Conservation (phyloP, 2,797 vertebrate species). For the Phoxinus dragarum region DNA sequence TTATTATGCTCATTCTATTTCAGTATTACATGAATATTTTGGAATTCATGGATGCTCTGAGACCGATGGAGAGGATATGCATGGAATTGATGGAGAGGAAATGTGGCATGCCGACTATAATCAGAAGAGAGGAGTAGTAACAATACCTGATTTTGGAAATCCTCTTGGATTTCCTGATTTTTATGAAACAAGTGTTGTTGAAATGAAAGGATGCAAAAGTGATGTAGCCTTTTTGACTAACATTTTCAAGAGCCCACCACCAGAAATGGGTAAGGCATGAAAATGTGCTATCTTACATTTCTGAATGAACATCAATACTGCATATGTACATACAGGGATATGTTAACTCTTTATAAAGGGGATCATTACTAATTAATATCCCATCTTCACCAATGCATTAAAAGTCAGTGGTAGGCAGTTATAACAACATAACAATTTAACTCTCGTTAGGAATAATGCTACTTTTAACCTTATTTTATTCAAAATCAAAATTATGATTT, state of each 20-base stretch:
- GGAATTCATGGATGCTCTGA: constrained; percentile 10
- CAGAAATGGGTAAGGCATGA: constrained; percentile 35
- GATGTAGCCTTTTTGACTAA: not conserved
- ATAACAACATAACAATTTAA: not conserved
- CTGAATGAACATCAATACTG: not conserved
- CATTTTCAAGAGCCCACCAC: not conserved
- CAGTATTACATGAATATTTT: not conserved
- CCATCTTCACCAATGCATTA: not conserved
- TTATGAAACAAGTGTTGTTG: not conserved
- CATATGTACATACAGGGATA: not conserved
- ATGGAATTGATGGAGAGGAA: constrained; percentile 14
- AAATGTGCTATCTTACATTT: not conserved
- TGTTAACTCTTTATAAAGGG: not conserved
- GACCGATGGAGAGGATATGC: constrained; percentile 12
- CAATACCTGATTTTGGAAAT: constrained; percentile 20
- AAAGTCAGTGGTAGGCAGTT: not conserved
- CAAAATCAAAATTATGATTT: not conserved
- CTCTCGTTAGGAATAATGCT: not conserved
- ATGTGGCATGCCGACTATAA: constrained; percentile 7
- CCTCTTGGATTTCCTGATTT: not conserved
- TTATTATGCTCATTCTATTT: not conserved
- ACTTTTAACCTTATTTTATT: not conserved
- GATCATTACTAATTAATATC: not conserved
- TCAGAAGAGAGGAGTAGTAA: not conserved
- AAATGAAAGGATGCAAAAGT: not conserved